These are phyloP conservation scores for Forbesichthys agassizii DNA, from an alignment of 2,113 vertebrate species.

Conservation along the genomic window DNA sequence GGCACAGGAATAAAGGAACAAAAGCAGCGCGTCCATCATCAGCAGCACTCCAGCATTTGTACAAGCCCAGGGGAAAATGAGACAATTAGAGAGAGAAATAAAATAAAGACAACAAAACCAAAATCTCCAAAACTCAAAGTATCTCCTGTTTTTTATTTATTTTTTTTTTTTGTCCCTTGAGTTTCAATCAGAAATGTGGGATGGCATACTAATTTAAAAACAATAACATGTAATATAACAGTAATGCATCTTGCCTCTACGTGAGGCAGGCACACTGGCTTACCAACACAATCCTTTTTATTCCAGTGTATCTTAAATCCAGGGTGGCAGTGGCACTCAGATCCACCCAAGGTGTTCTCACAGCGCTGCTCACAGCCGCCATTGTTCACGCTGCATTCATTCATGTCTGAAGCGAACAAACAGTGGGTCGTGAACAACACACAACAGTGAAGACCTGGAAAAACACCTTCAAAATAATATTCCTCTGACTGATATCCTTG, in stretches of 20 bases:
- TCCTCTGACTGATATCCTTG: no score
- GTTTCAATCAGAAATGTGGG: conserved; percentile 25
- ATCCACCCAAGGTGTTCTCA: conserved; percentile 87
- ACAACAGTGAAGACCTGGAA: no score
- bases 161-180: conserved; percentile 28
- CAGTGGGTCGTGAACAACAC: no score
- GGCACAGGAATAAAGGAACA: conserved; percentile 3
- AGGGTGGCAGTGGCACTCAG: conserved; percentile 86
- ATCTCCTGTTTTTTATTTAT: conserved; percentile 87
- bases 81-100: conserved; percentile 62
- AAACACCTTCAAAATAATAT: no score
- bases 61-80: conserved; percentile 63
- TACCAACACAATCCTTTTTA: conserved; percentile 97
- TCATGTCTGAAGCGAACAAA: conserved; percentile 78
- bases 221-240: neutral
- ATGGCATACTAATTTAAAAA: conserved; percentile 17
- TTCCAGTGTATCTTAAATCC: conserved; percentile 96
- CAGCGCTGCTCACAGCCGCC: conserved; percentile 92
- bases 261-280: conserved; percentile 57
- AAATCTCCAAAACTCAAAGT: conserved; percentile 94
- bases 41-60: conserved; percentile 22
- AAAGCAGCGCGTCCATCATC: conserved; percentile 20
- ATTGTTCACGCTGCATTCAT: conserved; percentile 95
- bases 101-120: conserved; percentile 67
- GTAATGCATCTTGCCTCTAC: neutral